A percentile compares a stretch with the other conserved stretches of the same genome.
phyloP scores from a whole-genome alignment of 2,888 invertebrate genomes.

The Leistus spinibarbis region DNA sequence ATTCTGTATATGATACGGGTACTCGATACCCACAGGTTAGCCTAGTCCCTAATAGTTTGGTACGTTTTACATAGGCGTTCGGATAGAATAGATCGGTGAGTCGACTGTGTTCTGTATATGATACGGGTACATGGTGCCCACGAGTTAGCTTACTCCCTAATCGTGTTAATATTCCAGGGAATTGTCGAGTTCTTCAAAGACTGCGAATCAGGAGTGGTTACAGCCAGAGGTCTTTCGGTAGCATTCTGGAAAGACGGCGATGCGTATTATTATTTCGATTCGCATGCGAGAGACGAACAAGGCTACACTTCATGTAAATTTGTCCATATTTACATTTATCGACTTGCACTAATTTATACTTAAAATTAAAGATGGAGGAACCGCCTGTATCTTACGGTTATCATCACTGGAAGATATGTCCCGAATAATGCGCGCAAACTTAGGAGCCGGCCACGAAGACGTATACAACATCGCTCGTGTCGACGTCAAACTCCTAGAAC shows the following conservation, averaged over 20 bases:
- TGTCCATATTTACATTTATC: neutral
- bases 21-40: no score
- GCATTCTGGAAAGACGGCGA: slow-evolving; percentile 63
- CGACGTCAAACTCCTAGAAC: slow-evolving; percentile 46
- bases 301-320: slow-evolving; percentile 56
- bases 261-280: slow-evolving; percentile 64
- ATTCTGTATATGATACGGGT: no score
- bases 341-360: slow-evolving; percentile 28
- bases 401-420: slow-evolving; percentile 51
- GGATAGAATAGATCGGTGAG: no score
- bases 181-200: slow-evolving; percentile 55
- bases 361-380: slow-evolving; percentile 50
- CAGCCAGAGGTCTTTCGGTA: slow-evolving; percentile 62
- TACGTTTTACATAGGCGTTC: no score
- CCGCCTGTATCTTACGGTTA: slow-evolving; percentile 56
- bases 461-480: slow-evolving; percentile 52
- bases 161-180: no score
- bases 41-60: no score
- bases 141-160: no score
- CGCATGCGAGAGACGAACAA: slow-evolving; percentile 64
- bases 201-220: slow-evolving; percentile 60
- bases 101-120: no score
- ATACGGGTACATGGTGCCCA: no score
- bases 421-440: slow-evolving; percentile 51
- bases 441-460: slow-evolving; percentile 48